Percentiles rank a stretch among this genome's conserved stretches.
phyloP scores from a whole-genome alignment of 2,888 invertebrate species.

The Blastobasis lacticolella region DNA sequence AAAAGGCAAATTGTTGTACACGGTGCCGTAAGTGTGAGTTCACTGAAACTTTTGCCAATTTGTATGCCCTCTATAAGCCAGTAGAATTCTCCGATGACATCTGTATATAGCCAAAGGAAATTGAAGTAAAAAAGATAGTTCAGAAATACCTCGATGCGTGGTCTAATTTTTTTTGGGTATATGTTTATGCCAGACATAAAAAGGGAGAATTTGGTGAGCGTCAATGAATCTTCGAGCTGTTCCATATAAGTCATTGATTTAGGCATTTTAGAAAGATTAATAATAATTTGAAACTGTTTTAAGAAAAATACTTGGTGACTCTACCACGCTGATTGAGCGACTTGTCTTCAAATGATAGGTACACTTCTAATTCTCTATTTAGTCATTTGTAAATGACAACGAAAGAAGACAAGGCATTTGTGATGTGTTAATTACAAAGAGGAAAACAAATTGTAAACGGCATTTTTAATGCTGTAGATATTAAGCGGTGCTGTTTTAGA shows the following conservation, averaged over 20 bases:
- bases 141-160: constrained; percentile 18
- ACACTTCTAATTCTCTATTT: too few relatives aligned
- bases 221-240: constrained; percentile 14
- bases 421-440: too few relatives aligned
- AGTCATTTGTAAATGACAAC: too few relatives aligned
- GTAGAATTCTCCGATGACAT: constrained; percentile 36
- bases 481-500: too few relatives aligned
- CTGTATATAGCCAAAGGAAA: constrained; percentile 30
- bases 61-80: constrained; percentile 37
- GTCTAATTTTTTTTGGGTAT: constrained; percentile 10
- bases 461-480: too few relatives aligned
- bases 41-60: constrained; percentile 30
- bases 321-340: too few relatives aligned
- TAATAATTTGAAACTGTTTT: too few relatives aligned
- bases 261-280: too few relatives aligned
- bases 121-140: constrained; percentile 31
- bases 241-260: neutral
- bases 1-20: constrained; percentile 38
- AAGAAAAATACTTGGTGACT: too few relatives aligned
- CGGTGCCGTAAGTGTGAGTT: constrained; percentile 37
- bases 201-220: constrained; percentile 25
- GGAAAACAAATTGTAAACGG: too few relatives aligned
- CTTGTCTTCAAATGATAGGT: too few relatives aligned
- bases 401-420: too few relatives aligned
- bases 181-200: constrained; percentile 39